These are phyloP conservation scores for Oryzias sinensis DNA, from an alignment of 2,797 vertebrate species.

Conservation along the genomic window DNA sequence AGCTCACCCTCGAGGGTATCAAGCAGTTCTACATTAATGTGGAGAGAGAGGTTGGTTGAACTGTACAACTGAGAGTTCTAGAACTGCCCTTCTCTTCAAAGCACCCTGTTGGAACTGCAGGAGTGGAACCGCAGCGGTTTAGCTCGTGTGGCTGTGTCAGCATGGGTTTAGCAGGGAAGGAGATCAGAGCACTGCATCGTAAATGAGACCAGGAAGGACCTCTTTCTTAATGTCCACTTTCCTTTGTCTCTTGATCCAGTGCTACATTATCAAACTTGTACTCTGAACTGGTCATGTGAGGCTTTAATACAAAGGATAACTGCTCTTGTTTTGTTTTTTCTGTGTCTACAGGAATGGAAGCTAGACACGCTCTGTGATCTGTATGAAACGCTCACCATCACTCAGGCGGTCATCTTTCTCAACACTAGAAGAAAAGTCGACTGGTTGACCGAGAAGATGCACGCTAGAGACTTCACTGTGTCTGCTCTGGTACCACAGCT, in stretches of 20 bases:
- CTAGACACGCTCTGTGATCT: conserved; percentile 96
- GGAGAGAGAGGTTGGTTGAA: conserved; percentile 85
- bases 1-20: conserved; percentile 98
- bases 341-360: conserved; percentile 89
- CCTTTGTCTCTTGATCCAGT: conserved; percentile 84
- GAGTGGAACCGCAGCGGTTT: conserved; percentile 69
- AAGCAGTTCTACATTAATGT: conserved; percentile 99
- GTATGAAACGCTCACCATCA: conserved; percentile 97
- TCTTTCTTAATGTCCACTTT: conserved; percentile 97
- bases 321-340: background rate
- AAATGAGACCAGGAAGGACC: conserved; percentile 85
- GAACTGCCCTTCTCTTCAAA: conserved; percentile 82
- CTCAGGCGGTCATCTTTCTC: conserved; percentile 98
- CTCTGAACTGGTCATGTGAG: no score
- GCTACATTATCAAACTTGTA: conserved; percentile 68
- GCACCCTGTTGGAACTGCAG: conserved; percentile 89
- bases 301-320: background rate
- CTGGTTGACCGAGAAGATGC: conserved; percentile 99
- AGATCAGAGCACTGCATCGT: conserved; percentile 76
- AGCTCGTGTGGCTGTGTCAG: conserved; percentile 85
- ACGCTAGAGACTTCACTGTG: conserved; percentile 94
- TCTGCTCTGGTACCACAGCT: conserved; percentile 90
- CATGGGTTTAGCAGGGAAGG: conserved; percentile 89
- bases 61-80: background rate
- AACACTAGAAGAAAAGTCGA: conserved; percentile 99